A percentile compares a stretch with the other conserved stretches of the same genome.
phyloP scores from a whole-genome alignment of 2,113 vertebrate genomes.

The Tauraco erythrolophus region DNA sequence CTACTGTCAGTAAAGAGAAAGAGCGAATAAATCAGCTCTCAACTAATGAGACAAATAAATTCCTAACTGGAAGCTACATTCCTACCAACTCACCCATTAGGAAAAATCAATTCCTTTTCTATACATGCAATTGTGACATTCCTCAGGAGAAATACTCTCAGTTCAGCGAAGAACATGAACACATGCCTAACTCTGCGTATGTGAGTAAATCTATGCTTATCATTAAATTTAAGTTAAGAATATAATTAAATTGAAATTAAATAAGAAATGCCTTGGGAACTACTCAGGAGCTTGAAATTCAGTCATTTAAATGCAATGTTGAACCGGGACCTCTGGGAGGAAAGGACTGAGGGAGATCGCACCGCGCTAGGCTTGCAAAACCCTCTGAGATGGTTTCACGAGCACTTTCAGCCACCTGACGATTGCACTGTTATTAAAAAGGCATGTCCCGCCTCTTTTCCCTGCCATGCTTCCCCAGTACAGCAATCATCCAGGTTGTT shows the following conservation, averaged over 20 bases:
- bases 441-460: background rate
- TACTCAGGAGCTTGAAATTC: background rate
- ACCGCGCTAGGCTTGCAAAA: background rate
- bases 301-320: background rate
- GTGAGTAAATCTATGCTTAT: background rate
- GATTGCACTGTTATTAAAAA: background rate
- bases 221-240: conserved; percentile 10
- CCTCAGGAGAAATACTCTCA: conserved; percentile 10
- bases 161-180: background rate
- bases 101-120: conserved; percentile 40
- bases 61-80: background rate
- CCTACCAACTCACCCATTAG: background rate
- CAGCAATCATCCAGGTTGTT: background rate
- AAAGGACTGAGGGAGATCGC: background rate
- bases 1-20: background rate
- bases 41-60: conserved; percentile 26
- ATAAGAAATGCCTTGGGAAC: background rate
- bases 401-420: background rate
- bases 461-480: background rate
- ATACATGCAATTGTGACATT: background rate
- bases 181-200: background rate
- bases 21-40: conserved; percentile 36
- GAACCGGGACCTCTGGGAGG: background rate
- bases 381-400: background rate
- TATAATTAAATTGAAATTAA: conserved; percentile 36